Percentiles rank a stretch among this genome's conserved stretches.
These are phyloP conservation scores for Acridotheres tristis DNA, from an alignment of 2,797 vertebrate genomes.

Conservation along the genomic window DNA sequence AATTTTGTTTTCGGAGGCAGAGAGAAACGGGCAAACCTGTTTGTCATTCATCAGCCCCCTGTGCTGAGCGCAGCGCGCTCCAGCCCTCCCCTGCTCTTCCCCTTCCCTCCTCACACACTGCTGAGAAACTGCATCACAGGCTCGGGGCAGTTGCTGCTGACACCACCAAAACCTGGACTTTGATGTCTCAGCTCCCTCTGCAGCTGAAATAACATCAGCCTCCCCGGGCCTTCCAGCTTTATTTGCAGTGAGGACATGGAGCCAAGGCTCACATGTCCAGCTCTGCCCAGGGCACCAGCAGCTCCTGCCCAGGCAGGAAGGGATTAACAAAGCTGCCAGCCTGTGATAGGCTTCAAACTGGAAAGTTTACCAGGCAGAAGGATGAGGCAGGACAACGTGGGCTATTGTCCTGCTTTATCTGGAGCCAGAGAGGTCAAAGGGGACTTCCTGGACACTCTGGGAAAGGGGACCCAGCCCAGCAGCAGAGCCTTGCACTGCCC, in stretches of 20 bases:
- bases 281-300: neutral
- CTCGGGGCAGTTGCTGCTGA: slow-evolving; percentile 15
- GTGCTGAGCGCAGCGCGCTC: neutral
- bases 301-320: slow-evolving; percentile 8
- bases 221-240: neutral
- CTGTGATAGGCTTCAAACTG: neutral
- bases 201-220: slow-evolving; percentile 58
- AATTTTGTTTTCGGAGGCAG: neutral
- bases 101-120: neutral
- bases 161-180: slow-evolving; percentile 39
- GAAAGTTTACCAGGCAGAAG: slow-evolving; percentile 12
- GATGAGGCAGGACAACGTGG: slow-evolving; percentile 11
- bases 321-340: slow-evolving; percentile 42
- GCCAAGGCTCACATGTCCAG: neutral
- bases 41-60: neutral
- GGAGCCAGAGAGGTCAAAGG: neutral
- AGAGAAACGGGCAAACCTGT: neutral
- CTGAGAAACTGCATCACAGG: neutral
- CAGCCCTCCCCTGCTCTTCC: neutral
- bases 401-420: slow-evolving; percentile 42
- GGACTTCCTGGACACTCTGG: neutral
- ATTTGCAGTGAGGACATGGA: neutral
- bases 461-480: neutral
- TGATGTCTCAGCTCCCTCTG: neutral
- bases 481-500: neutral